Evolutionary conservation across 2,888 invertebrate genomes (phyloP).

Genomic region (Caenorhabditis doughertyi): DNA sequence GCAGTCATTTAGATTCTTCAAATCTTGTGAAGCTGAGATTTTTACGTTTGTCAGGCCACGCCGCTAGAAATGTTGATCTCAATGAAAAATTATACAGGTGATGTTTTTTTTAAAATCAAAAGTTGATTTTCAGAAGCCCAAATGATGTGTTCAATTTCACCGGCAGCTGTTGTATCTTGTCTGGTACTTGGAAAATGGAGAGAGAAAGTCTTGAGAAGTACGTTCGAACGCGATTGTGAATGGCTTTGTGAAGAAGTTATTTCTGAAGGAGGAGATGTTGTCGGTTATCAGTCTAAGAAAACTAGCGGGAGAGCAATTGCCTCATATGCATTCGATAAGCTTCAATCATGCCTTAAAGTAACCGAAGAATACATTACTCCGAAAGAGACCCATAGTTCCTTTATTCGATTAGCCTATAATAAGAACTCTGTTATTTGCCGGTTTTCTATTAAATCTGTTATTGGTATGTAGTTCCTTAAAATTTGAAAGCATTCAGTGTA

Average conservation of each 20-base stretch:
- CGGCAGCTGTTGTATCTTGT: conserved; percentile 70
- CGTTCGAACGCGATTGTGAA: conserved; percentile 62
- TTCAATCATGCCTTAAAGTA: conserved; percentile 19
- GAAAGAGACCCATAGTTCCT: conserved; percentile 55
- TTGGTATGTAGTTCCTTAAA: conserved; percentile 61
- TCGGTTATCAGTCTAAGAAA: conserved; percentile 51
- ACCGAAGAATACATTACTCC: conserved; percentile 42
- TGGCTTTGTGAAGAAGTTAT: conserved; percentile 71
- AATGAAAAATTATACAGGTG: too few relatives aligned
- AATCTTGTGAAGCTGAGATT: too few relatives aligned
- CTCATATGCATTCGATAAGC: conserved; percentile 37
- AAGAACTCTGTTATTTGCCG: conserved; percentile 75
- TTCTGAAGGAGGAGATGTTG: conserved; percentile 68
- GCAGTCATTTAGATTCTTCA: too few relatives aligned
- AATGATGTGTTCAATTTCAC: conserved; percentile 73
- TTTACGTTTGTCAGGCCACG: too few relatives aligned
- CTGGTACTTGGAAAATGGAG: conserved; percentile 75
- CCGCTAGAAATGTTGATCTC: too few relatives aligned
- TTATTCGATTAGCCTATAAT: conserved; percentile 76
- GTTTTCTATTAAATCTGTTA: conserved; percentile 72
- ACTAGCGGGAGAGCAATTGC: conserved; percentile 44
- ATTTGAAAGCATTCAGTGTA: too few relatives aligned
- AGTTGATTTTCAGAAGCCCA: conserved; percentile 72
- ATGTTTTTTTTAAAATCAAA: too few relatives aligned
- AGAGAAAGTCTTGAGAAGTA: conserved; percentile 22